phyloP scores from a whole-genome alignment of 2,113 vertebrate species.

The Pluvianellus socialis region DNA sequence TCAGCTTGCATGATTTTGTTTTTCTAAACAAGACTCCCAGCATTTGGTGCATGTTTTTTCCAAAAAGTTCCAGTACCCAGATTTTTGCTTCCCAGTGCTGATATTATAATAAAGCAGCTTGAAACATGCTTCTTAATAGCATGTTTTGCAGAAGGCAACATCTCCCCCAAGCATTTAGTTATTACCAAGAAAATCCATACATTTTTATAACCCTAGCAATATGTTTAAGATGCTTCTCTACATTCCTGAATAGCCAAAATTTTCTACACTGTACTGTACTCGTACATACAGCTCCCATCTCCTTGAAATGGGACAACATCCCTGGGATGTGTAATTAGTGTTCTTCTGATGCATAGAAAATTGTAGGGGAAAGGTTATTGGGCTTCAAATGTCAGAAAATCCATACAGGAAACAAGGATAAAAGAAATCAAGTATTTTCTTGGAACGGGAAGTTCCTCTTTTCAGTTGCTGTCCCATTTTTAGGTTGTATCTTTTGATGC shows the following conservation, averaged over 20 bases:
- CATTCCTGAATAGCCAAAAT: background rate
- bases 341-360: background rate
- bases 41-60: conserved; percentile 24
- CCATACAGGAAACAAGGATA: background rate
- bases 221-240: background rate
- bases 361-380: background rate
- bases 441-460: background rate
- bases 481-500: background rate
- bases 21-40: background rate
- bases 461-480: background rate
- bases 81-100: background rate
- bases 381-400: background rate
- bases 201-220: background rate
- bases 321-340: background rate
- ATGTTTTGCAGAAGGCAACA: background rate
- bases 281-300: background rate
- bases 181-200: background rate
- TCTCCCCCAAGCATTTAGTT: background rate
- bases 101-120: background rate
- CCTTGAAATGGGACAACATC: background rate
- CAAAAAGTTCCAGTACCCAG: background rate
- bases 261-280: background rate
- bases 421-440: background rate
- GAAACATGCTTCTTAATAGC: background rate
- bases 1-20: background rate